A percentile compares a stretch with the other conserved stretches of the same genome.
These are phyloP conservation scores for Halcyon leucocephala DNA, from an alignment of 2,797 vertebrate genomes.

Conservation along the genomic window DNA sequence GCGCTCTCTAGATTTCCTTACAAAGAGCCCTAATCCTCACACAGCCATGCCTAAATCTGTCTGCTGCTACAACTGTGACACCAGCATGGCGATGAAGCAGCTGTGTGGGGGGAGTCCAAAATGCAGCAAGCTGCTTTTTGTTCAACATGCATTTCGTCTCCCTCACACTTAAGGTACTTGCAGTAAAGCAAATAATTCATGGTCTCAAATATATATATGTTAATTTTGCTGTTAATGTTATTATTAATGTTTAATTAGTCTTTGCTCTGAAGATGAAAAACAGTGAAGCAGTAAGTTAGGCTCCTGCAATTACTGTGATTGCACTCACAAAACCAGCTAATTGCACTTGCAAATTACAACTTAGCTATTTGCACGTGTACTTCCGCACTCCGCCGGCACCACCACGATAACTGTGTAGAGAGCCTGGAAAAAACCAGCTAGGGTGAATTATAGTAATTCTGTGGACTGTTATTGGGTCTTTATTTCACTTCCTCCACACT, in stretches of 20 bases:
- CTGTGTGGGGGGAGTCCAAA: neutral
- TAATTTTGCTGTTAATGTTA: conserved; percentile 72
- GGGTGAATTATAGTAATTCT: conserved; percentile 59
- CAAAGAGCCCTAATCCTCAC: conserved; percentile 51
- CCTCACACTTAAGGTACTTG: conserved; percentile 9
- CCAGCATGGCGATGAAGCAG: conserved; percentile 35
- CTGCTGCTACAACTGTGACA: conserved; percentile 36
- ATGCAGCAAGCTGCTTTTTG: conserved; percentile 20
- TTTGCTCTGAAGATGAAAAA: conserved; percentile 67
- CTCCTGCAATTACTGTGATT: conserved; percentile 74
- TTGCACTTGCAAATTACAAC: conserved; percentile 75
- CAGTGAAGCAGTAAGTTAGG: conserved; percentile 67
- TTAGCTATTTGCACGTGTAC: conserved; percentile 70
- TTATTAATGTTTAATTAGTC: conserved; percentile 72
- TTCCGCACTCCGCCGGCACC: conserved; percentile 58
- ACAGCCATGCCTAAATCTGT: conserved; percentile 35
- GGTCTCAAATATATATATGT: conserved; percentile 66
- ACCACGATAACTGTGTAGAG: conserved; percentile 19
- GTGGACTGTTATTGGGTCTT: neutral
- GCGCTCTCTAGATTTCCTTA: neutral
- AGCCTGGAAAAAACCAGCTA: conserved; percentile 5
- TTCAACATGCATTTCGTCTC: conserved; percentile 43
- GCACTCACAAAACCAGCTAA: conserved; percentile 74
- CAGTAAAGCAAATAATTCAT: conserved; percentile 67
- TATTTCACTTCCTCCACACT: neutral